Base-by-base conservation (phyloP, 2,888 invertebrate species). In the Caenorhabditis uteleia region DNA sequence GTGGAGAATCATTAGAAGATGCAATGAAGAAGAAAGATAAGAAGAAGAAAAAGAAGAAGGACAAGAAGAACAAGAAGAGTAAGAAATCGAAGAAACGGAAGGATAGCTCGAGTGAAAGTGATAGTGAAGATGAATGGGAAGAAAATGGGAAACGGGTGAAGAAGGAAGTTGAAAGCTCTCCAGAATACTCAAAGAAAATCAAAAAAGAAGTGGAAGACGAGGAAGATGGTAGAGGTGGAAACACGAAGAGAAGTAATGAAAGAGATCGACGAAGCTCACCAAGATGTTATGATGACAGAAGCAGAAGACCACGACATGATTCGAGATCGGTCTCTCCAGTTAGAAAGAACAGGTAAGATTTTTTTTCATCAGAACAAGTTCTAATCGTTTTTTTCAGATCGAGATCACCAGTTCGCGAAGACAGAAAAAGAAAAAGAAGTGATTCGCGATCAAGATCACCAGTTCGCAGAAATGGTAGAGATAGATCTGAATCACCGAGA, bases 1-100 rank as follows among this genome's bases (percentile, higher is more conserved):
- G 53, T 4, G 66, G 66, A 2, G 59, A 47, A 20, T 23, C 40
- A 25, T 49, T 53, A 45, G 53, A 53, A n/a, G 64, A 64, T 40
- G 48, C 45, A n/a, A 45, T 57, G 40, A 16, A 2, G 4, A 39
- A 34, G 47, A 53, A 48, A n/a, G 45, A 49, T 21, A 49, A 42
- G 16, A 66, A 56, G 27, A 54, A 60, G 29, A 40, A 50, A n/a
- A 59, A 55, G 26, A 59, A 59, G n/a, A 29, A 49, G 31, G 27
- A 54, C 14, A 50, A 49, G 20, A 42, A 56, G 12, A 38, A 50
- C 3, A 33, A 54, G 31, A 54, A 55, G 44, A 48, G 51, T 34
- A 42, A 51, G 14, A 34, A 47, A 26, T 21, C n/a, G 20, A 45
- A 51, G 8, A 47, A 34, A 14, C 18, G 27, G n/a, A 56, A 49